These are phyloP conservation scores for Halocaridina rubra DNA, from an alignment of 2,888 invertebrate species.

Conservation along the genomic window DNA sequence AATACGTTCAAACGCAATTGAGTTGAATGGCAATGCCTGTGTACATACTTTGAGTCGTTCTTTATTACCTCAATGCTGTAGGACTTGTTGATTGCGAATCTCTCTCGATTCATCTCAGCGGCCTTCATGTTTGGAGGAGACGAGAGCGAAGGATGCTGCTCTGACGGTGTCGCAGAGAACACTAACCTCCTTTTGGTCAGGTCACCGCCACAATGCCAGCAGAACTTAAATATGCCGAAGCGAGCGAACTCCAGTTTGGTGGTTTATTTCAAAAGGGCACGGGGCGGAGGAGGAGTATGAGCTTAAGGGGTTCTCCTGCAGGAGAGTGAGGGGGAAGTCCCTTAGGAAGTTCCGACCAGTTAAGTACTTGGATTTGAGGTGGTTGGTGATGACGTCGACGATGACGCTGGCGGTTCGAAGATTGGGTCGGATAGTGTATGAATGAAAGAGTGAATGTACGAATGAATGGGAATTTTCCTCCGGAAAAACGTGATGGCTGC, in stretches of 20 bases:
- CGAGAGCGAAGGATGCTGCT: background rate
- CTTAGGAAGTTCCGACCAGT: no score
- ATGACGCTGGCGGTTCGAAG: background rate
- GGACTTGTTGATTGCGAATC: conserved; percentile 96
- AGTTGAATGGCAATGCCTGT: no score
- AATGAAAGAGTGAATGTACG: background rate
- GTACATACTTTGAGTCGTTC: no score
- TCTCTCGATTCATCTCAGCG: conserved; percentile 93
- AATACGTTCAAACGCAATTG: no score
- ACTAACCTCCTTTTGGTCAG: background rate
- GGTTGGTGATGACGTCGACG: background rate
- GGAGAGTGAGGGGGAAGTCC: background rate
- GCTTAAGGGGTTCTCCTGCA: background rate
- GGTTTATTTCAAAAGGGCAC: background rate
- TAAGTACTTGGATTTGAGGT: background rate
- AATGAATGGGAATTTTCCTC: background rate
- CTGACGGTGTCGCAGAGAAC: background rate
- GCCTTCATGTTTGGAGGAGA: conserved; percentile 29
- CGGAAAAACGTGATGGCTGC: background rate
- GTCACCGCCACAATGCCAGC: conserved; percentile 49
- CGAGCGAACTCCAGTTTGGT: conserved; percentile 54
- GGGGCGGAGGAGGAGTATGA: background rate
- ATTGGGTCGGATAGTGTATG: background rate
- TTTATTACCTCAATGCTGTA: conserved; percentile 98
- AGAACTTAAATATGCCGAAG: conserved; percentile 48